These are phyloP conservation scores for Ylistrum balloti DNA, from an alignment of 1,140 invertebrate genomes.

Conservation along the genomic window DNA sequence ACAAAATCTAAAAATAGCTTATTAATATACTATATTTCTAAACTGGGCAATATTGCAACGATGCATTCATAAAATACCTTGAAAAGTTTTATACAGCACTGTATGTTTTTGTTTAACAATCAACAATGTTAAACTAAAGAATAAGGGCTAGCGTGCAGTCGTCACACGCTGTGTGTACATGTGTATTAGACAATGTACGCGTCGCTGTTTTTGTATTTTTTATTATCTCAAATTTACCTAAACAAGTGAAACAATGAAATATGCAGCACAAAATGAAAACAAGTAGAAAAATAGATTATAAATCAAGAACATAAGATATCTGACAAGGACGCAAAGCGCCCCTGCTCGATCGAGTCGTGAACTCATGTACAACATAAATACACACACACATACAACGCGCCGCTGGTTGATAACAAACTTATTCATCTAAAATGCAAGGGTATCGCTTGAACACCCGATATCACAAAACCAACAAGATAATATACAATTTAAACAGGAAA, in stretches of 20 bases:
- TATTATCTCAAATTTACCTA: constrained; percentile 5
- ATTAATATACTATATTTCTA: constrained; percentile 18
- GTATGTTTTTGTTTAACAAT: not conserved
- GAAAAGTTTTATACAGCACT: not conserved
- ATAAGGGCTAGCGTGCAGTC: not conserved
- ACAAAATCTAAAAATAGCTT: constrained; percentile 20
- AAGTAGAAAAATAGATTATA: not conserved
- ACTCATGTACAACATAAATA: not conserved
- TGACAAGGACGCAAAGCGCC: constrained; percentile 15
- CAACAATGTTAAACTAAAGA: not conserved
- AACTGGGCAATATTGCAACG: constrained; percentile 12
- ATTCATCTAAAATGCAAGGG: constrained; percentile 38
- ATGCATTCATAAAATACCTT: not conserved
- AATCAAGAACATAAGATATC: not conserved
- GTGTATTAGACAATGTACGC: constrained; percentile 33
- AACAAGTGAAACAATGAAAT: not conserved
- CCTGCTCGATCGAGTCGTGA: not conserved
- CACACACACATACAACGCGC: constrained; percentile 31
- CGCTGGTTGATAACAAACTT: constrained; percentile 38
- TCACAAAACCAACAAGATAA: constrained; percentile 16
- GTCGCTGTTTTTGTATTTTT: not conserved
- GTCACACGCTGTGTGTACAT: constrained; percentile 15
- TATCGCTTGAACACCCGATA: constrained; percentile 32
- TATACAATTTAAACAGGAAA: constrained; percentile 12
- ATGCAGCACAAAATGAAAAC: not conserved